These are phyloP conservation scores for Strix aluco DNA, from an alignment of 2,113 vertebrate species.

Conservation along the genomic window DNA sequence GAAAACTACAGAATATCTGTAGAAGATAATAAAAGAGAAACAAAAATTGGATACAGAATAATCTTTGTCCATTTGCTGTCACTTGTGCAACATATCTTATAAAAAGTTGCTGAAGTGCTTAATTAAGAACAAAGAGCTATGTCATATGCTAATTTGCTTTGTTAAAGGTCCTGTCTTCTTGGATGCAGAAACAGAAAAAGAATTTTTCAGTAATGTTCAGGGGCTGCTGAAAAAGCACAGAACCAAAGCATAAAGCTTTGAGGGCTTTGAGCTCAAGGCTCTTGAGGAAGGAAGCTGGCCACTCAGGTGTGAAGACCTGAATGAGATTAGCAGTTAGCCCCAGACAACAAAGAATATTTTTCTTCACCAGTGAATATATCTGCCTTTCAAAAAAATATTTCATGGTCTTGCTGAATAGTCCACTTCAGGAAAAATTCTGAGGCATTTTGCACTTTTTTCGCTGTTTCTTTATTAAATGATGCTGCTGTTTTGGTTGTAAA, in stretches of 20 bases:
- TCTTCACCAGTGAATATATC: background rate
- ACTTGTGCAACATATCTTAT: background rate
- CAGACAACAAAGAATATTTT: background rate
- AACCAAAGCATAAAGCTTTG: background rate
- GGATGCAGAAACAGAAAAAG: background rate
- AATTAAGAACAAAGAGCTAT: background rate
- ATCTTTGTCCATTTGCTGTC: background rate
- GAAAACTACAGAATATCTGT: background rate
- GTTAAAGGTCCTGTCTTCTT: background rate
- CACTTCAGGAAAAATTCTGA: background rate
- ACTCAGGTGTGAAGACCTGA: background rate
- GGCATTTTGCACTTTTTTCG: background rate
- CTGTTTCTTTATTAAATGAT: background rate
- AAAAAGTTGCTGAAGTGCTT: background rate
- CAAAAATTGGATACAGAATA: background rate
- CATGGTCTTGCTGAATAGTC: background rate
- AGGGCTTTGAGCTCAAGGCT: background rate
- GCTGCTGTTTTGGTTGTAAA: background rate
- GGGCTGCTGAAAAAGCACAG: background rate
- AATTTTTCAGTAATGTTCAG: background rate
- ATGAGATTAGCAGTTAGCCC: background rate
- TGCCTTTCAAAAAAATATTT: background rate
- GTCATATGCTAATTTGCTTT: background rate
- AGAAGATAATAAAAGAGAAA: background rate
- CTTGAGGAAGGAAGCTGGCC: background rate